Base-by-base conservation (phyloP, 2,113 vertebrate genomes). In the Taurulus bubalis region DNA sequence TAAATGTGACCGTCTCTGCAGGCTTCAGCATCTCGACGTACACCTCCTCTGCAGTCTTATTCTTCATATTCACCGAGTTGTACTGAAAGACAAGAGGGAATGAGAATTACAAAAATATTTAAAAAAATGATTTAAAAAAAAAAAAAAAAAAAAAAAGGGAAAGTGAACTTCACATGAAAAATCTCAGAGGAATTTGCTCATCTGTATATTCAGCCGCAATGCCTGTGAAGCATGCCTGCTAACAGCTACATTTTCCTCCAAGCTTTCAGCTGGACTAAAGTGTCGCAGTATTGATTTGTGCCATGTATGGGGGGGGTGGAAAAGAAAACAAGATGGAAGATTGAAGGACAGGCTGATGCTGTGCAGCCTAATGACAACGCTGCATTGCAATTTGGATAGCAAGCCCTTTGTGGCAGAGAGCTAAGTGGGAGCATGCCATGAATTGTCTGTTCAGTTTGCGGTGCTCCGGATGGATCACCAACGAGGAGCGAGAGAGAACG, bases 1-100 rank as follows among this genome's bases (percentile, higher is more conserved):
- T 98, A 60, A 99, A 92, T 40, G 94, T 96, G 77, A 97, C 90
- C 0, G 95, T 92, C 84, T 99, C 98, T 26, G 95, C 95, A 34
- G 97, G 97, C 83, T 99, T 99, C 84, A 99, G 89, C 98, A 99
- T 98, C 93, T 99, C 98, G 38, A 99, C 96, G 1, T 99, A 99
- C 62, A 97, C 97, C 81, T 99, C 98, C 80, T 99, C 98, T 8
- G 97, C 97, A 0, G 98, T 99, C 94, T 96, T 98, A 87, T 94
- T 97, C 88, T 95, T 96, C 95, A 98, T 94, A 69, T 96, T 95
- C 91, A 97, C 95, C 5, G 95, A 94, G 45, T 97, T 97, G 55
- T 98, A 99, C 98, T 99, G 90, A 53, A 82, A 62, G n/a, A 77
- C 40, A 24, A 51, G 3, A n/a, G 24, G 11, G 22, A 22, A 40